Evolutionary conservation across 2,113 vertebrate genomes (phyloP), one percentile per base, ranked within the genome.

Genomic region (Syngnathus typhle): DNA sequence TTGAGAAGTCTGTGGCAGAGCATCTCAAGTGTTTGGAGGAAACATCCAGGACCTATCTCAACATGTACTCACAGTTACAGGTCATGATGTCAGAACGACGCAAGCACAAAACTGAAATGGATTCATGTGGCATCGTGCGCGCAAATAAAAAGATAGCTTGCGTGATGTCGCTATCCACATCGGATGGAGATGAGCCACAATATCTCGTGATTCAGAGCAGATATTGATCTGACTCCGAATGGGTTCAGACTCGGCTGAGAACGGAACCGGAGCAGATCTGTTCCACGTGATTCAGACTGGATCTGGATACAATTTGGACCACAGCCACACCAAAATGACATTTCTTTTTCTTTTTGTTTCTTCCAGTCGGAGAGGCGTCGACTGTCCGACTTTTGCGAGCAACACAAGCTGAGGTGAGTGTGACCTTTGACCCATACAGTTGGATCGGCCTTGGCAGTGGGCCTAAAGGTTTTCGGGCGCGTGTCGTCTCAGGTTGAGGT

Each of bases 21-120:
- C 91, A 94, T 27, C 75, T 96, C 73, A 81, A 64, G 5, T 78
- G 6, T 2, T 85, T 97, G 39, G 89, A 94, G 75, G 84, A 92
- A 60, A 89, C 89, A 67, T 88, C 69, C 27, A 32, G 27, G 0
- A 16, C 62, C 1, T 47, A 44, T 9, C 69, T 86, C 68, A 32
- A 47, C 64, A 67, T 85, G 0, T 71, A 72, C 63, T 47, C 77
- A 1, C 64, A 84, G 47, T 75, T 82, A 6, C 69, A 73, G 82
- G 85, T 87, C 73, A 63, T 36, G 5, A 63, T 63, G 7, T 19
- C 7, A 7, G 2, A 16, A 58, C 6, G 6, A 18, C 18, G 15
- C 5, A 16, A 16, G 6, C 5, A 47, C 15, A 47, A 47, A 47
- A 5, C 1, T 5, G 13, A 46, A 46, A 12, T 10, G 10, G 0